These are phyloP conservation scores for Torymus tubicola DNA, from an alignment of 2,888 invertebrate species.

Conservation along the genomic window DNA sequence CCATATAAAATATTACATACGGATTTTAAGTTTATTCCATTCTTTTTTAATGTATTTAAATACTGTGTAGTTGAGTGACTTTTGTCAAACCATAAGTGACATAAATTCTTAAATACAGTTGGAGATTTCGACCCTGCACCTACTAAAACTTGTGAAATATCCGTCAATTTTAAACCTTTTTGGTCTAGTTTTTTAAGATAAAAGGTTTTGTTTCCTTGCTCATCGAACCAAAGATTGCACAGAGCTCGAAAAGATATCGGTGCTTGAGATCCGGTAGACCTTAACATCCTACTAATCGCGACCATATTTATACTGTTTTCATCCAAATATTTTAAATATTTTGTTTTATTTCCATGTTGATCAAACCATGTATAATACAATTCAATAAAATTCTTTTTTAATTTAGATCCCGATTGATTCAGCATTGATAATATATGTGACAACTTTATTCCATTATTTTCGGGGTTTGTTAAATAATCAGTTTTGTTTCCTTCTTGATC, in stretches of 20 bases:
- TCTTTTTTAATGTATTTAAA: background rate
- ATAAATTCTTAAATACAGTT: constrained; percentile 2
- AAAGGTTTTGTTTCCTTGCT: constrained; percentile 2
- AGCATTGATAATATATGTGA: constrained; percentile 15
- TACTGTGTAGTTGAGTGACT: background rate
- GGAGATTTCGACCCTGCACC: constrained; percentile 10
- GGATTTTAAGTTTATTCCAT: background rate
- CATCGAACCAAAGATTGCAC: constrained; percentile 23
- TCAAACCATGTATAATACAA: constrained; percentile 11
- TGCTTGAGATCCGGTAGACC: background rate
- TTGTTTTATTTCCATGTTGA: background rate
- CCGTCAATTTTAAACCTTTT: background rate
- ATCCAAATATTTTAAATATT: constrained; percentile 7
- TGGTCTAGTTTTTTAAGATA: constrained; percentile 14
- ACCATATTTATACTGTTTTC: background rate
- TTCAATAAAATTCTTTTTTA: background rate
- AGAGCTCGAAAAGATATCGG: constrained; percentile 1
- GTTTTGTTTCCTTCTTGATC: constrained; percentile 22
- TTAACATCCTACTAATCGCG: background rate
- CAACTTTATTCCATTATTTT: constrained; percentile 5
- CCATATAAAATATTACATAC: constrained; percentile 7
- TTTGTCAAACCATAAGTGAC: constrained; percentile 13
- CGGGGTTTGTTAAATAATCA: background rate
- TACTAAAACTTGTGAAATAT: constrained; percentile 8
- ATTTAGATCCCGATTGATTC: background rate